Percentiles rank a stretch among this genome's conserved stretches.
Evolutionary conservation across 2,888 invertebrate genomes (phyloP).

Genomic region (Brachyptera putata): DNA sequence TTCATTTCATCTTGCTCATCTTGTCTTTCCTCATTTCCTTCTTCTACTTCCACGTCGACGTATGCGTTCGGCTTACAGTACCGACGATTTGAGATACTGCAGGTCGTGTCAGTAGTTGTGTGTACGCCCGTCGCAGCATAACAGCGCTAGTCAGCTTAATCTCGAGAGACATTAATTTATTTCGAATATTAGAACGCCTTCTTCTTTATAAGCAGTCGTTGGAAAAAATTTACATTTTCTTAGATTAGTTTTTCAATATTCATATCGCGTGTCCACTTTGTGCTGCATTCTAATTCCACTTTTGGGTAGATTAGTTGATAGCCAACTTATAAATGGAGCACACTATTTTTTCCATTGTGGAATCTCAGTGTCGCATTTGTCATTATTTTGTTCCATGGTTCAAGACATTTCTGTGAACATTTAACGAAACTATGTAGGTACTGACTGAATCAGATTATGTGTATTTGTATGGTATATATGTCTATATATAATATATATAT

Average conservation of each 20-base stretch:
- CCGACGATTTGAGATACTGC: neutral
- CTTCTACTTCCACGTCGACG: neutral
- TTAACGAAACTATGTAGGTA: neutral
- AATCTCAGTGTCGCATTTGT: no score
- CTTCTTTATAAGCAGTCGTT: neutral
- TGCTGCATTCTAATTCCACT: neutral
- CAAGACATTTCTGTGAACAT: no score
- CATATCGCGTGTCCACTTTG: slow-evolving; percentile 9
- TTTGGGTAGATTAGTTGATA: neutral
- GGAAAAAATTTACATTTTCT: slow-evolving; percentile 6
- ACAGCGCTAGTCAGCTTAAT: neutral
- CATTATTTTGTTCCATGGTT: no score
- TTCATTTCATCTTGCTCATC: slow-evolving; percentile 16
- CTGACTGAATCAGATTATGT: neutral
- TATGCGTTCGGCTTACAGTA: neutral
- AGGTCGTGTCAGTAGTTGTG: neutral
- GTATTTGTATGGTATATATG: no score
- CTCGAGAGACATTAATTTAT: slow-evolving; percentile 10
- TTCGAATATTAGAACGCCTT: slow-evolving; percentile 2
- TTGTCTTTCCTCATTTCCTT: slow-evolving; percentile 13
- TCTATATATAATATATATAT: no score
- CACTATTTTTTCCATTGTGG: no score
- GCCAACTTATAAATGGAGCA: neutral
- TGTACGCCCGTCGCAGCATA: neutral
- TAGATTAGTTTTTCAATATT: slow-evolving; percentile 13